Evolutionary conservation across 1,140 invertebrate species (phyloP), one percentile per base, ranked within the genome.

Genomic region (Camponotus vicinus): DNA sequence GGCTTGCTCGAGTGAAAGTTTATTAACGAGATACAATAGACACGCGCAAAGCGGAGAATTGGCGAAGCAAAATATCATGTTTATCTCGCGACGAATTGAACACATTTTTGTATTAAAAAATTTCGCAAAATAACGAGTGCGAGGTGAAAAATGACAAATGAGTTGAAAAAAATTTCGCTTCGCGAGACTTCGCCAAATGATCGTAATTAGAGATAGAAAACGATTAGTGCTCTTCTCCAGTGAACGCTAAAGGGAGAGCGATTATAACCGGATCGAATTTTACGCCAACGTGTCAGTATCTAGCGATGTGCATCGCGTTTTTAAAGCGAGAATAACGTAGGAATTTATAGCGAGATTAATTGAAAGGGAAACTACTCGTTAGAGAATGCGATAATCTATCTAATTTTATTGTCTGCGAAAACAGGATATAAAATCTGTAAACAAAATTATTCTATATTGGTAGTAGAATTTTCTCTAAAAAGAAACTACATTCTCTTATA

Each of bases 11-110:
- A 73, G 79, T 83, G 79, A 83, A 83, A 83, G 79, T 83, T 27
- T 83, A 61, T 75, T 83, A 73, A 83, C n/a, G 79, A 83, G 79
- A 63, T 75, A 52, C 49, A 15, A 15, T 52, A 52, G 49, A 52
- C 55, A 57, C 32, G 34, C n/a, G 40, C 21, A n/a, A 49, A 57
- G n/a, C 63, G 32, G 21, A 15, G 34, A 70, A 13, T 37, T 55
- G n/a, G n/a, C 4, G 55, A 18, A 42, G 34, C 13, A 80, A 67
- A 55, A 61, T 63, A 45, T n/a, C 45, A 18, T 52, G 27, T 80
- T 70, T 70, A 64, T 45, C 34, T 21, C 21, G 6, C 3, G 34
- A 70, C 13, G 0, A 21, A 21, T 21, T 21, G 21, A 18, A 15
- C 27, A 55, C 18, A 80, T 66, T 64, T 13, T 66, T 34, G 18